Conservation (phyloP, 2,797 vertebrate species). For the Columba guinea region DNA sequence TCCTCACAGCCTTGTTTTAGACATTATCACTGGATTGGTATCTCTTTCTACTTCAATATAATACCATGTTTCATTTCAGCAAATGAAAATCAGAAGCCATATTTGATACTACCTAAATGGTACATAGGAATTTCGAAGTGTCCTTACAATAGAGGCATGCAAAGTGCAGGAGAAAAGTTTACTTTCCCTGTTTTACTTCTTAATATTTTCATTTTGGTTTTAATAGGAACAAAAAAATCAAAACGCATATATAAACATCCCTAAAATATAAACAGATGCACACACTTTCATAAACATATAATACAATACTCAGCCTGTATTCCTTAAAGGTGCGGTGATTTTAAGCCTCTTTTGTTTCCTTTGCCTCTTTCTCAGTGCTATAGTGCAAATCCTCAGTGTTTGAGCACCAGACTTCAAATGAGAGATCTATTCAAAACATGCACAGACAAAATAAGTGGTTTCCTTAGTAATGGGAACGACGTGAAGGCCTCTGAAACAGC, state of each 20-base stretch:
- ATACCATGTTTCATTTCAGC: background rate
- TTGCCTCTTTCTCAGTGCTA: conserved; percentile 61
- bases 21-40: background rate
- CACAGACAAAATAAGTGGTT: conserved; percentile 77
- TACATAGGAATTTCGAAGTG: background rate
- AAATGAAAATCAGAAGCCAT: background rate
- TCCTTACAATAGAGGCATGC: background rate
- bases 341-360: conserved; percentile 54
- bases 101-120: background rate
- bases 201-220: conserved; percentile 9
- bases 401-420: conserved; percentile 80
- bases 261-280: background rate
- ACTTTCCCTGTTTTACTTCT: conserved; percentile 27
- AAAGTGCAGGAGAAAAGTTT: conserved; percentile 24
- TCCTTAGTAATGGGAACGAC: conserved; percentile 77
- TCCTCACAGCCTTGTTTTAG: background rate
- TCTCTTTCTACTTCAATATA: background rate
- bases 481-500: conserved; percentile 57
- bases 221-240: conserved; percentile 9
- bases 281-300: background rate
- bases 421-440: conserved; percentile 78
- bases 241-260: background rate
- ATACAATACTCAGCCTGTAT: background rate
- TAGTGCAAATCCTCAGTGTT: conserved; percentile 64
- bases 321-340: conserved; percentile 2